Percentiles rank a stretch among this genome's conserved stretches.
These are phyloP conservation scores for Philonicus albiceps DNA, from an alignment of 2,888 invertebrate species.

Conservation along the genomic window DNA sequence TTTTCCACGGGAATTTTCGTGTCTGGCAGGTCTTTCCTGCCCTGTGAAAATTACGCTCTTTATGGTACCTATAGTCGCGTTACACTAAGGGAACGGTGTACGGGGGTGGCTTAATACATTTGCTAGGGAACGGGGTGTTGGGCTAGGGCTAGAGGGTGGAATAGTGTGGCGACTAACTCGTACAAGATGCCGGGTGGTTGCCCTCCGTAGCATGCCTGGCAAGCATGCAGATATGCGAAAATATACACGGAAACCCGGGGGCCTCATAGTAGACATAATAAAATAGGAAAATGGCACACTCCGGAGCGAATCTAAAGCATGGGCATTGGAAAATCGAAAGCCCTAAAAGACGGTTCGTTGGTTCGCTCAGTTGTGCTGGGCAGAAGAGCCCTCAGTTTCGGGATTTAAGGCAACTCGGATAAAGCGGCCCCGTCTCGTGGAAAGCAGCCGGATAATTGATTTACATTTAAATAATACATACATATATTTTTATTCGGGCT, in stretches of 20 bases:
- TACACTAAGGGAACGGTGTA: neutral
- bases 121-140: neutral
- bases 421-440: neutral
- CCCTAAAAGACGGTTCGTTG: neutral
- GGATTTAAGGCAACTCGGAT: neutral
- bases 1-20: neutral
- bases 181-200: constrained; percentile 31
- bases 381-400: neutral
- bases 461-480: neutral
- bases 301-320: neutral
- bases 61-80: neutral
- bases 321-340: constrained; percentile 13
- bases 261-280: neutral
- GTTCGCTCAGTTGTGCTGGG: neutral
- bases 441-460: neutral
- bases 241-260: neutral
- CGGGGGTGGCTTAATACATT: neutral
- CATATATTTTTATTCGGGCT: neutral
- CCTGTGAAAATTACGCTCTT: neutral
- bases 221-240: constrained; percentile 20
- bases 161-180: neutral
- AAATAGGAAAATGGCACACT: constrained; percentile 18
- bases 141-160: neutral
- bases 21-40: neutral
- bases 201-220: constrained; percentile 17